These are phyloP conservation scores for Drosophila bocqueti DNA, from an alignment of 1,140 invertebrate species.

Conservation along the genomic window DNA sequence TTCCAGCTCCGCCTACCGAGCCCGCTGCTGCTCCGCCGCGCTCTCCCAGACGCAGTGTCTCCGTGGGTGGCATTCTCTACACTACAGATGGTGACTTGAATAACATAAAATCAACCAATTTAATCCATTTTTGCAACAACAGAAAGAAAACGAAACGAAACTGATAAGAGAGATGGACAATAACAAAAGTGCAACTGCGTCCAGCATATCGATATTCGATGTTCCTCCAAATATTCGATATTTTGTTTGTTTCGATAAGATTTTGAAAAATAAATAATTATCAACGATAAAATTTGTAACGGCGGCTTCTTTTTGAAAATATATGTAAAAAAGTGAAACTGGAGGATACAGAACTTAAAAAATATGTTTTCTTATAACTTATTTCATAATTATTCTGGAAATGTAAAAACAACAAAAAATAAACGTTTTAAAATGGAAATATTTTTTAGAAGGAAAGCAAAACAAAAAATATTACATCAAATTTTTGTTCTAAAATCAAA, in stretches of 20 bases:
- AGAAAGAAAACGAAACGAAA: slow-evolving; percentile 24
- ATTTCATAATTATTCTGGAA: too few relatives aligned
- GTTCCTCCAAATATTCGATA: neutral
- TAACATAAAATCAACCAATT: slow-evolving; percentile 50
- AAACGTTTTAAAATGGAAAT: too few relatives aligned
- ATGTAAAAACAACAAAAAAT: too few relatives aligned
- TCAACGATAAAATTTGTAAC: neutral
- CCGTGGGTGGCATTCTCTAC: slow-evolving; percentile 67
- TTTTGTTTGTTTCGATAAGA: neutral
- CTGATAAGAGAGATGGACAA: slow-evolving; percentile 41
- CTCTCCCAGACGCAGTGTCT: slow-evolving; percentile 63
- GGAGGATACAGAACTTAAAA: too few relatives aligned
- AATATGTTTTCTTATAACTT: too few relatives aligned
- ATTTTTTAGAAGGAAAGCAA: too few relatives aligned
- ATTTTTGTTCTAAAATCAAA: too few relatives aligned
- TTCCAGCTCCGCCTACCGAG: slow-evolving; percentile 12
- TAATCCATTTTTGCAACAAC: slow-evolving; percentile 32
- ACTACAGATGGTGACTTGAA: neutral
- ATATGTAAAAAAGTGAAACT: too few relatives aligned
- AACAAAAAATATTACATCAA: too few relatives aligned
- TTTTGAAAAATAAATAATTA: neutral
- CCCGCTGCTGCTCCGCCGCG: slow-evolving; percentile 38
- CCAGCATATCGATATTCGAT: neutral
- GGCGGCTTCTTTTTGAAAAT: neutral
- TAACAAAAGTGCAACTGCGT: slow-evolving; percentile 10